These are phyloP conservation scores for Nyctibius grandis DNA, from an alignment of 2,797 vertebrate genomes.

Conservation along the genomic window DNA sequence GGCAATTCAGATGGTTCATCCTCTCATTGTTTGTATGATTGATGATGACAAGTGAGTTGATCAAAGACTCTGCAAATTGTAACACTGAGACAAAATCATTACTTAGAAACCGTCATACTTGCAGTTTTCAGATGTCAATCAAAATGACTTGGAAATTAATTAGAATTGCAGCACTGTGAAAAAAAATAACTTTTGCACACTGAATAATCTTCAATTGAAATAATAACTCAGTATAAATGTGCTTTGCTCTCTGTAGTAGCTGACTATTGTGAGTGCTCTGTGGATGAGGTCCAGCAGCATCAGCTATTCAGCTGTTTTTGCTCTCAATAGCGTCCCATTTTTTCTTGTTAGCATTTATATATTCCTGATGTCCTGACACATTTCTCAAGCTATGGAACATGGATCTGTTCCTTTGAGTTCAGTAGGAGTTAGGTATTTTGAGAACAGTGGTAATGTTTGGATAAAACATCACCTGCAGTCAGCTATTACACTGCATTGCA, in stretches of 20 bases:
- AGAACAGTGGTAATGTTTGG: background rate
- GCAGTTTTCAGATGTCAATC: constrained; percentile 27
- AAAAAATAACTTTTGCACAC: background rate
- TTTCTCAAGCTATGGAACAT: background rate
- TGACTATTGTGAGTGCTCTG: background rate
- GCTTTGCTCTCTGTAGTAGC: constrained; percentile 8
- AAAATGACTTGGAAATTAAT: constrained; percentile 11
- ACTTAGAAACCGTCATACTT: background rate
- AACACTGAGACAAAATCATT: constrained; percentile 2
- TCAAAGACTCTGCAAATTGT: constrained; percentile 25
- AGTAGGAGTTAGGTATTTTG: background rate
- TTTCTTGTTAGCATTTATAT: background rate
- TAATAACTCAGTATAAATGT: background rate
- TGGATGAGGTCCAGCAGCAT: constrained; percentile 10
- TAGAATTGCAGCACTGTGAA: background rate
- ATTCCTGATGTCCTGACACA: background rate
- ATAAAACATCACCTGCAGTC: background rate
- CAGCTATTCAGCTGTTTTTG: background rate
- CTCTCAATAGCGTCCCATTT: background rate
- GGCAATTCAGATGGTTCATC: background rate
- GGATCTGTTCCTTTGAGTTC: background rate
- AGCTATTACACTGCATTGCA: background rate
- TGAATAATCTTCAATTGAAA: background rate
- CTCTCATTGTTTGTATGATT: constrained; percentile 24
- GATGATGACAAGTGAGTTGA: constrained; percentile 33